Base-by-base conservation (phyloP, 2,888 invertebrate species). In the Cheilosia grossa region DNA sequence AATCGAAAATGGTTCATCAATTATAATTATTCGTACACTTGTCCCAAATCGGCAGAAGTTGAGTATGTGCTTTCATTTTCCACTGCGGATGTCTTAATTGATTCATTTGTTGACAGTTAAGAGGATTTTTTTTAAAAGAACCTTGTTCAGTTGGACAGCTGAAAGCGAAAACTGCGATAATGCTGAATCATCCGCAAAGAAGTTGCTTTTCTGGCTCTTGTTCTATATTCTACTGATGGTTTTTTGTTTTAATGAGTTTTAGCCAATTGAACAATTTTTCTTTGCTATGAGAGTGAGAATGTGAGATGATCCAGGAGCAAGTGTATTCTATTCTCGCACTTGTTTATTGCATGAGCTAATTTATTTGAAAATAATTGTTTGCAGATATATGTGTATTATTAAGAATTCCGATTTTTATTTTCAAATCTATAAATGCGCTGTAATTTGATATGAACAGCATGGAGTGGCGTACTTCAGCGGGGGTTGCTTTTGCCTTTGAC, bases 141-240 rank as follows among this genome's bases (percentile, higher is more conserved):
- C 49, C 30, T 64, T 47, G 30, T 9, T 58, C 13, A 47, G 7
- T 13, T 4, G 2, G 37, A 17, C 17, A 27, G 33, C 24, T 66
- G 47, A 67, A 21, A 54, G 59, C 30, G 70, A 40, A 70, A 58
- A 77, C 70, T 64, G 44, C 64, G 44, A 72, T 77, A 17, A 13
- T 7, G 17, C 27, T 77, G 77, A 72, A 58, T 82, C 82, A 82
- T 40, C 47, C 1, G 37, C 3, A 33, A 49, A 40, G 21, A 51
- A 17, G 49, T 27, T 17, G 30, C 19, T 49, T 4, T 37, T 51
- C 51, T 9, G 5, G 17, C 2, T 63, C 15, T 21, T 44, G 42
- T 17, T 44, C 2, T 17, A 6, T 27, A 6, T 33, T 47, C 10
- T 15, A 21, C 33, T 63, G 30, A 47, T 27, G 2, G 9, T 33